Evolutionary conservation across 2,888 invertebrate species (phyloP), one percentile per base, ranked within the genome.

Genomic region (Dryadula phaetusa): DNA sequence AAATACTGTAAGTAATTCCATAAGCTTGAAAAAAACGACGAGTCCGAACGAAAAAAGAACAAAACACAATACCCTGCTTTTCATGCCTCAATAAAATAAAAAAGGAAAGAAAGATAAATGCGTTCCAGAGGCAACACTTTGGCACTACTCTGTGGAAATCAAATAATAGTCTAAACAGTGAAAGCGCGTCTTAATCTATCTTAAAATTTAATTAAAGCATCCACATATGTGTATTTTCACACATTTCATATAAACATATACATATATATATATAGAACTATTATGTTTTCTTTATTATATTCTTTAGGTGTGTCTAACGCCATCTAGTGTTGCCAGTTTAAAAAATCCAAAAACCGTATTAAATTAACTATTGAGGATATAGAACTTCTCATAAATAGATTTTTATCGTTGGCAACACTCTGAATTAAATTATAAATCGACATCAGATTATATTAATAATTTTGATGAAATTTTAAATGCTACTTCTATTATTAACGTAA

Each of bases 161-260:
- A 10, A 70, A 78, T 72, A 73, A 78, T 77, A 70, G 74, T 66
- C 58, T 67, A 69, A 68, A 64, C 69, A 68, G 68, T 56, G 70
- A 70, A 69, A 42, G 64, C 64, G 72, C 74, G 83, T 87, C 87
- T 58, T 77, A 80, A 69, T 77, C 88, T 90, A 88, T 86, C 90
- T 92, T 92, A 91, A 73, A 84, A 76, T 86, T 82, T 92, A 92
- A 86, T 92, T 92, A 92, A 92, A 92, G 92, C 92, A 87, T 90
- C 79, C 83, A 82, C 81, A 80, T 84, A 84, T 85, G 86, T 90
- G 85, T 56, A 80, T 82, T 72, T 75, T 77, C 82, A 87, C 86
- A 85, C 81, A 81, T 81, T 81, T 73, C 65, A 70, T 74, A 70
- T 72, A 71, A 52, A 70, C 70, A 70, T 70, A 69, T 69, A 62